phyloP scores from a whole-genome alignment of 1,140 invertebrate genomes.

The Panagrolaimus sp. region DNA sequence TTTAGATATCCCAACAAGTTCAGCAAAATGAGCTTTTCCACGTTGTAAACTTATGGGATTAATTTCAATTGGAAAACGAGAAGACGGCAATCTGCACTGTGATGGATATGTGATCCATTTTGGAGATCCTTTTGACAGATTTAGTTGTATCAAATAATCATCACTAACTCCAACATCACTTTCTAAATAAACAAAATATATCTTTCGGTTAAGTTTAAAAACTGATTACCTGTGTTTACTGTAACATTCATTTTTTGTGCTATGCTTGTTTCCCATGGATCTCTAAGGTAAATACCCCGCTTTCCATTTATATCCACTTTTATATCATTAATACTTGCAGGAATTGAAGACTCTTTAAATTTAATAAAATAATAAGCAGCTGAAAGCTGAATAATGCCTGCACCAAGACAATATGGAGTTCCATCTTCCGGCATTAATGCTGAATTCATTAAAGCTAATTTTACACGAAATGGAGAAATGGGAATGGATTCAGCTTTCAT shows the following conservation, averaged over 20 bases:
- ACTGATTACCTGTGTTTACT: too few species aligned
- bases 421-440: neutral
- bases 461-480: slow-evolving; percentile 81
- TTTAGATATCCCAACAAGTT: slow-evolving; percentile 64
- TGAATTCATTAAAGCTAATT: slow-evolving; percentile 76
- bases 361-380: slow-evolving; percentile 73
- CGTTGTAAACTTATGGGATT: slow-evolving; percentile 72
- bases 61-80: slow-evolving; percentile 66
- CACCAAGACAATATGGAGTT: slow-evolving; percentile 66
- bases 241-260: too few species aligned
- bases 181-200: too few species aligned
- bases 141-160: too few species aligned
- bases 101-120: too few species aligned
- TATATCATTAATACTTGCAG: slow-evolving; percentile 67
- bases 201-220: too few species aligned
- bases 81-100: slow-evolving; percentile 68
- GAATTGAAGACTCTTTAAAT: slow-evolving; percentile 62
- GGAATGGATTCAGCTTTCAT: slow-evolving; percentile 67
- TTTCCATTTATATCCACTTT: slow-evolving; percentile 63
- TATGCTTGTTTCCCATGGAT: slow-evolving; percentile 66
- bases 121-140: too few species aligned
- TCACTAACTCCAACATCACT: too few species aligned
- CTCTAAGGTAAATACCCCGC: slow-evolving; percentile 75
- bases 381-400: slow-evolving; percentile 83
- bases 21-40: slow-evolving; percentile 63